These are phyloP conservation scores for Apis florea DNA, from an alignment of 1,140 invertebrate genomes.

Conservation along the genomic window DNA sequence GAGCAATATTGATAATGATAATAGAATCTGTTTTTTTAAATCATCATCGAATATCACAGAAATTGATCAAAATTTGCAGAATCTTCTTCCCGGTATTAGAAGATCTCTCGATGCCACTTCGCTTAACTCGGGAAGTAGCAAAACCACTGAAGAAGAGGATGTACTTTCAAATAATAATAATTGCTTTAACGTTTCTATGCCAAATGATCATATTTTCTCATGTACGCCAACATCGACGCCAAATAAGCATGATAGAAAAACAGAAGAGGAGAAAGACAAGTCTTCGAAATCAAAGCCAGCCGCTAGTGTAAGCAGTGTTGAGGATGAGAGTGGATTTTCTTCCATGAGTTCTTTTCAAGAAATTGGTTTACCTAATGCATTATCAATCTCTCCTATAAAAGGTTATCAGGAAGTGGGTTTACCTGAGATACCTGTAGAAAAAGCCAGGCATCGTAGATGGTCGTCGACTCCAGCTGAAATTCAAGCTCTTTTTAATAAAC, in stretches of 20 bases:
- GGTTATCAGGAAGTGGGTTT: constrained; percentile 77
- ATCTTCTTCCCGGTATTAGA: constrained; percentile 64
- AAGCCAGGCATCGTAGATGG: constrained; percentile 76
- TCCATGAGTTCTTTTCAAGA: constrained; percentile 91
- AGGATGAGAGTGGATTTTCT: constrained; percentile 91
- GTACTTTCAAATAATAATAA: not conserved
- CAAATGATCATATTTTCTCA: constrained; percentile 15
- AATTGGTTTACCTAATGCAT: constrained; percentile 83
- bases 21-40: constrained; percentile 41
- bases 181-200: constrained; percentile 1
- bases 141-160: constrained; percentile 73
- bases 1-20: constrained; percentile 42
- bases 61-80: constrained; percentile 43
- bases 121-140: constrained; percentile 73
- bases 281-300: constrained; percentile 76
- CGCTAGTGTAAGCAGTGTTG: constrained; percentile 82
- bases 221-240: constrained; percentile 52
- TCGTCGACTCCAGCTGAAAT: constrained; percentile 77
- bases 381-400: constrained; percentile 63
- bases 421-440: constrained; percentile 73
- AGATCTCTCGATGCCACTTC: constrained; percentile 73
- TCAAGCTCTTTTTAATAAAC: constrained; percentile 71
- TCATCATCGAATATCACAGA: constrained; percentile 36
- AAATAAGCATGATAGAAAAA: constrained; percentile 40
- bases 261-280: constrained; percentile 40